Conservation (phyloP, 2,888 invertebrate species). For the Epinotia ramella region DNA sequence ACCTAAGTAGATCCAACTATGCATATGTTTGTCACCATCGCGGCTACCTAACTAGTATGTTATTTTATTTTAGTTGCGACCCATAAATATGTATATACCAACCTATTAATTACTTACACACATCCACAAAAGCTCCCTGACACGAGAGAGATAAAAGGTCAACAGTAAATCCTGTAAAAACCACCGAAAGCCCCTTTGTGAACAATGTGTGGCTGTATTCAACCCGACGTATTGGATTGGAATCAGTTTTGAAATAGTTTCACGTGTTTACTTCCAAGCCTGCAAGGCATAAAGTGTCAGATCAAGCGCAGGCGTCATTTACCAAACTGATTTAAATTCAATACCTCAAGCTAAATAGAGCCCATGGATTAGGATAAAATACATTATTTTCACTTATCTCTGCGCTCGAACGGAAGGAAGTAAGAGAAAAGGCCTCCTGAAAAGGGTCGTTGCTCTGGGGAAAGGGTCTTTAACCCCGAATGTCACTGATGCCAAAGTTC, state of each 20-base stretch:
- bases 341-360: not conserved
- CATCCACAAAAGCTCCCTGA: not conserved
- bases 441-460: conserved; percentile 54
- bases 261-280: not conserved
- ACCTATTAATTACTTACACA: no score
- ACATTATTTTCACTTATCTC: conserved; percentile 41
- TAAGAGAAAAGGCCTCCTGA: conserved; percentile 40
- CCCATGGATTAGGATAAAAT: conserved; percentile 23
- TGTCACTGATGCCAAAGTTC: conserved; percentile 52
- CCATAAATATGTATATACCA: no score
- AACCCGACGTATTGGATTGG: not conserved
- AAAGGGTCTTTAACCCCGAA: conserved; percentile 58
- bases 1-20: no score
- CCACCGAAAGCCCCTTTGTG: not conserved
- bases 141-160: not conserved
- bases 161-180: conserved; percentile 18
- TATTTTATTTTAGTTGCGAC: no score
- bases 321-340: not conserved
- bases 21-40: no score
- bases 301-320: not conserved
- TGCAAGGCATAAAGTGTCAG: not conserved
- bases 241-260: not conserved
- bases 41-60: no score
- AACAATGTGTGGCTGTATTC: not conserved
- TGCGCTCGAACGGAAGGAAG: conserved; percentile 24